phyloP scores from a whole-genome alignment of 2,888 invertebrate species.

The Euplagia quadripunctaria region DNA sequence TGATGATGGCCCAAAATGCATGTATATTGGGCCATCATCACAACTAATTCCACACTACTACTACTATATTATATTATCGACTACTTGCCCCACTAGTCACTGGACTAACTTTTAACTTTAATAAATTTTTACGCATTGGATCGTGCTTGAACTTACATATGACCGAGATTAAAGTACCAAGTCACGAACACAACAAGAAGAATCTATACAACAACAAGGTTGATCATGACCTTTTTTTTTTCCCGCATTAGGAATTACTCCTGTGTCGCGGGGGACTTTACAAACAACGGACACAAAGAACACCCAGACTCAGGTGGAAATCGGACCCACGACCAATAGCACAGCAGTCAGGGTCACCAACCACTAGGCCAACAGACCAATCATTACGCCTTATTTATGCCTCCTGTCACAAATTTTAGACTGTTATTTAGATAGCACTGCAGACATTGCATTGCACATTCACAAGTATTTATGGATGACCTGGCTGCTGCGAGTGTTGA shows the following conservation, averaged over 20 bases:
- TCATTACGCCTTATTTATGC: too few species aligned
- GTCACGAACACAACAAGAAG: neutral
- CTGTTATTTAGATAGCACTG: neutral
- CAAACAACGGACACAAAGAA: too few species aligned
- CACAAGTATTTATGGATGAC: too few species aligned
- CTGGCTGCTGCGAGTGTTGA: too few species aligned
- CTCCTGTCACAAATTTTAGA: neutral
- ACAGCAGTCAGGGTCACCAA: too few species aligned
- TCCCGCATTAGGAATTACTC: too few species aligned
- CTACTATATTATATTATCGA: neutral
- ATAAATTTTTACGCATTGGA: neutral
- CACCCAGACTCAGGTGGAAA: too few species aligned
- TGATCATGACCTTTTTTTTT: too few species aligned
- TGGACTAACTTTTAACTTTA: neutral
- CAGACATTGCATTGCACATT: neutral
- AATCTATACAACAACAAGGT: neutral
- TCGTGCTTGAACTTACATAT: neutral
- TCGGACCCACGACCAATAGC: too few species aligned
- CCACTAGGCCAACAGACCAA: too few species aligned
- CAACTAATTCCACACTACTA: neutral
- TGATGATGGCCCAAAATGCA: too few species aligned
- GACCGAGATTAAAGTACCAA: neutral
- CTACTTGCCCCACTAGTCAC: neutral
- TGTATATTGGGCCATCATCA: neutral
- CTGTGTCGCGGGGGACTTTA: too few species aligned